These are phyloP conservation scores for Dascyllus trimaculatus DNA, from an alignment of 2,113 vertebrate genomes.

Conservation along the genomic window DNA sequence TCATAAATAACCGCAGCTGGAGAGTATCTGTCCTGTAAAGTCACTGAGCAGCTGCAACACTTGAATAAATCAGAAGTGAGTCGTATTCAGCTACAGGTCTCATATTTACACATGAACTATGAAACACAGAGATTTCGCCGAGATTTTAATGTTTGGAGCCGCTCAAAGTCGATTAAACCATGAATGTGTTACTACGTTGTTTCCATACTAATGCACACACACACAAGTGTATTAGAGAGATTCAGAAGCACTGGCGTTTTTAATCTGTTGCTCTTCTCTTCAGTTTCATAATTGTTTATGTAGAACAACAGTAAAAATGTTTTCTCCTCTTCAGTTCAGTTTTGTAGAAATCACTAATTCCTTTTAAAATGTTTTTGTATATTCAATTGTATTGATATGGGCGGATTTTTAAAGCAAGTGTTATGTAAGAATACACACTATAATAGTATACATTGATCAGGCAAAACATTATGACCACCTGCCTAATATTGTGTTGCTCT, in stretches of 20 bases:
- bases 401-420: too few relatives aligned
- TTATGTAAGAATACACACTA: too few relatives aligned
- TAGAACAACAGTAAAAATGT: background rate
- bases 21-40: constrained; percentile 23
- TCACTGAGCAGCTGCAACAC: constrained; percentile 31
- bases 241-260: background rate
- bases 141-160: background rate
- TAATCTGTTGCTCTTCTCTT: background rate
- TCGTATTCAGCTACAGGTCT: background rate
- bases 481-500: too few relatives aligned
- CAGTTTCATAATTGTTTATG: background rate
- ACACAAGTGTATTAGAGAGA: too few relatives aligned
- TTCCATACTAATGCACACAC: background rate
- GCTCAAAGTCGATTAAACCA: background rate
- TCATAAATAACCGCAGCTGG: constrained; percentile 57
- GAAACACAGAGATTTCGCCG: background rate
- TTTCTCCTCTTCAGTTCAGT: background rate
- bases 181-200: background rate
- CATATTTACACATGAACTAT: constrained; percentile 6
- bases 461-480: too few relatives aligned
- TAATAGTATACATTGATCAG: too few relatives aligned
- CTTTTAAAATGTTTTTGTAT: too few relatives aligned
- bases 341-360: background rate
- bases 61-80: constrained; percentile 24
- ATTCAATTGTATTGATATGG: too few relatives aligned